Evolutionary conservation across 2,113 vertebrate species (phyloP).

Genomic region (Smithornis capensis): DNA sequence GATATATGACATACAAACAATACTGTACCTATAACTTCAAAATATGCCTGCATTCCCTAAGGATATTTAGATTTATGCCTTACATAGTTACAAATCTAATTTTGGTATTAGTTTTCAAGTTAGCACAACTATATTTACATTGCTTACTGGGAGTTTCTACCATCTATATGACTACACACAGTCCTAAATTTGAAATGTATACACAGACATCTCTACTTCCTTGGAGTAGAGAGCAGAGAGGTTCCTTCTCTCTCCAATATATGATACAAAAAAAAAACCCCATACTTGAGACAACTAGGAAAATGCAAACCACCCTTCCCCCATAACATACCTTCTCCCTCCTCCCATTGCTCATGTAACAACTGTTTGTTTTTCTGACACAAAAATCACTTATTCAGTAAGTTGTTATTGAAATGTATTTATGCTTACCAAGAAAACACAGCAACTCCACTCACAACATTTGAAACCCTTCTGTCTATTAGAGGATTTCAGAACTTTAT

Average conservation of each 20-base stretch:
- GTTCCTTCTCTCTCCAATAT: not conserved
- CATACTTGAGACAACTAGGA: not conserved
- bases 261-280: not conserved
- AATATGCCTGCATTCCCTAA: not conserved
- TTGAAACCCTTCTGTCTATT: not conserved
- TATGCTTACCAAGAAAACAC: not conserved
- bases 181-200: not conserved
- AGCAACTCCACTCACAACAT: not conserved
- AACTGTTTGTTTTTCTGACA: not conserved
- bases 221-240: not conserved
- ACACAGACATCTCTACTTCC: not conserved
- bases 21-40: not conserved
- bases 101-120: not conserved
- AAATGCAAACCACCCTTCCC: not conserved
- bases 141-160: not conserved
- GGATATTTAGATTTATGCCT: not conserved
- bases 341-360: not conserved
- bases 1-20: not conserved
- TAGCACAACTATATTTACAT: not conserved
- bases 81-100: not conserved
- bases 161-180: not conserved
- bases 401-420: not conserved
- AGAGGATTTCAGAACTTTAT: not conserved
- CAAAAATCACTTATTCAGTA: not conserved
- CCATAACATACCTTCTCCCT: accelerated